Evolutionary conservation across 2,113 vertebrate species (phyloP), one percentile per base, ranked within the genome.

Genomic region (Calidris pugnax): DNA sequence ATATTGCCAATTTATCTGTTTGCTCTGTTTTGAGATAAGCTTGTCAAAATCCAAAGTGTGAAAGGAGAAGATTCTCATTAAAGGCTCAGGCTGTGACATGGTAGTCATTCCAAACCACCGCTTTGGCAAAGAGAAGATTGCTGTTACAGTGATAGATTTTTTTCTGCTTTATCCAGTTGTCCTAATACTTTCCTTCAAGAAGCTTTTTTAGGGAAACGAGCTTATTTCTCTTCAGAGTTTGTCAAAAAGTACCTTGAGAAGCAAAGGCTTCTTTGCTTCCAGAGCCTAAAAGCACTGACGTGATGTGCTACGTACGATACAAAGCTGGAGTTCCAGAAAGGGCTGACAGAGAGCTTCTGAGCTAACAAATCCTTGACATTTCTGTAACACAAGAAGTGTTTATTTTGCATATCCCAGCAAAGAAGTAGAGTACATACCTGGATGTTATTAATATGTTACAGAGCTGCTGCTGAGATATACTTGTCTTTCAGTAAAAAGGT

Each of bases 181-280:
- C 63, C 51, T 93, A 79, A 50, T 83, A 51, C 59, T 77, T 80
- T 47, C 11, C 53, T 81, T 26, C 56, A 68, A 82, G 53, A 75
- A 69, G 37, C 41, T 76, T 51, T 51, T 90, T 88, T 55, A 86
- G 62, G 23, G 3, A 16, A 68, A 7, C 35, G 66, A 78, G 33
- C 66, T 88, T 93, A 82, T 64, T 91, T 94, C 51, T 94, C 45
- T 73, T 93, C 50, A 35, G 76, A 50, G 32, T 91, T 66, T 91
- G 17, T 84, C 30, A 80, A 47, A 84, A 93, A 82, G 10, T n/a
- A 43, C 41, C 56, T 87, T 82, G 72, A 48, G 87, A 85, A 79
- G 72, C 15, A 57, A 93, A 89, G 22, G 7, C 30, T 45, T 39
- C 68, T 86, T 76, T 95, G 41, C 33, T 85, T 84, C 41, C 59